These are phyloP conservation scores for Lasius platythorax DNA, from an alignment of 2,888 invertebrate genomes.

Conservation along the genomic window DNA sequence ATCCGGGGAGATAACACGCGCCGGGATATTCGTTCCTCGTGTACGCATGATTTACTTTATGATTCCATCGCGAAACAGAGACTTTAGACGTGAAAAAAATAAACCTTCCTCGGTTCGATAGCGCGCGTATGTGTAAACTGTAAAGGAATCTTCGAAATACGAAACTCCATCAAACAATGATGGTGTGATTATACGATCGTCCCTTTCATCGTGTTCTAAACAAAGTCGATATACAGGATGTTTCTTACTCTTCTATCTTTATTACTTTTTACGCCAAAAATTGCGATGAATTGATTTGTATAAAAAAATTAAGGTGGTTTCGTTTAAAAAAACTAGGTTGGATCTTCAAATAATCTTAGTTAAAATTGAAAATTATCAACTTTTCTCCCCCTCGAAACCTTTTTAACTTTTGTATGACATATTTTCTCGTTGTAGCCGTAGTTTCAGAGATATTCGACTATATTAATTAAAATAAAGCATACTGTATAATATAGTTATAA, in stretches of 20 bases:
- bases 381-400: too few species aligned
- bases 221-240: background rate
- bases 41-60: conserved; percentile 43
- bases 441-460: too few species aligned
- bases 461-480: too few species aligned
- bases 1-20: conserved; percentile 35
- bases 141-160: conserved; percentile 6
- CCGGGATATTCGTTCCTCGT: conserved; percentile 9
- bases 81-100: conserved; percentile 17
- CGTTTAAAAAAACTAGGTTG: too few species aligned
- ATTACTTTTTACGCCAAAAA: too few species aligned
- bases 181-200: background rate
- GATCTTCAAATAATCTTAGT: too few species aligned
- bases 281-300: too few species aligned
- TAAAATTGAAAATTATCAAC: too few species aligned
- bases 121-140: background rate
- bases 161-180: background rate
- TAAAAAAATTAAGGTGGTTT: too few species aligned
- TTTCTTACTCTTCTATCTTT: too few species aligned
- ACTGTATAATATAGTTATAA: background rate
- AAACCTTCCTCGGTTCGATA: conserved; percentile 6
- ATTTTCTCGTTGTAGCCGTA: too few species aligned
- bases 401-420: too few species aligned
- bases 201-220: background rate
- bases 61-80: conserved; percentile 46